Evolutionary conservation across 2,797 vertebrate species (phyloP).

Genomic region (Poecilia wingei): DNA sequence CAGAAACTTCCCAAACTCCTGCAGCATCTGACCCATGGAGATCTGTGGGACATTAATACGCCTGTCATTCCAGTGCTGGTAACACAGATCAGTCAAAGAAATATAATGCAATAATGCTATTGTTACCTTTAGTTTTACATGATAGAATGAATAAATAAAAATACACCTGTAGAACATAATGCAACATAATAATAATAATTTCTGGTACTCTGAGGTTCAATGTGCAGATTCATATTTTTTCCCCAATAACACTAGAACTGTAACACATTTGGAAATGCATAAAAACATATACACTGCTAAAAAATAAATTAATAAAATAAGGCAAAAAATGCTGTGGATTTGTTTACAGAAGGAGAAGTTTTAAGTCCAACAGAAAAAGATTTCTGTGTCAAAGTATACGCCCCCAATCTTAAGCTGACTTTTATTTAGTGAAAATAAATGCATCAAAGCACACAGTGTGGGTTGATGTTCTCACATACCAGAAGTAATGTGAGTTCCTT

Average conservation of each 20-base stretch:
- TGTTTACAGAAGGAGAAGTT: not conserved
- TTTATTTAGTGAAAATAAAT: not conserved
- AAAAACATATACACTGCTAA: not conserved
- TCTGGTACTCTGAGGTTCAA: not conserved
- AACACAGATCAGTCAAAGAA: not conserved
- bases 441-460: not conserved
- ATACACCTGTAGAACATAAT: not conserved
- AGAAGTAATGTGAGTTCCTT: not conserved
- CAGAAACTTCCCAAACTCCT: slow-evolving; percentile 98
- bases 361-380: not conserved
- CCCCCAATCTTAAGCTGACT: not conserved
- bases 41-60: slow-evolving; percentile 81
- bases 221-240: not conserved
- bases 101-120: not conserved
- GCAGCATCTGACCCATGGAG: slow-evolving; percentile 99
- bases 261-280: not conserved
- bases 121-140: not conserved
- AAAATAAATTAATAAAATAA: not conserved
- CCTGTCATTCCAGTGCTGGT: slow-evolving; percentile 16
- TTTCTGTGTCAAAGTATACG: not conserved
- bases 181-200: not conserved
- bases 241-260: not conserved
- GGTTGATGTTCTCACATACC: not conserved
- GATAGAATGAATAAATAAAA: not conserved
- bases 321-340: not conserved